These are phyloP conservation scores for Synaphobranchus kaupii DNA, from an alignment of 2,797 vertebrate genomes.

Conservation along the genomic window DNA sequence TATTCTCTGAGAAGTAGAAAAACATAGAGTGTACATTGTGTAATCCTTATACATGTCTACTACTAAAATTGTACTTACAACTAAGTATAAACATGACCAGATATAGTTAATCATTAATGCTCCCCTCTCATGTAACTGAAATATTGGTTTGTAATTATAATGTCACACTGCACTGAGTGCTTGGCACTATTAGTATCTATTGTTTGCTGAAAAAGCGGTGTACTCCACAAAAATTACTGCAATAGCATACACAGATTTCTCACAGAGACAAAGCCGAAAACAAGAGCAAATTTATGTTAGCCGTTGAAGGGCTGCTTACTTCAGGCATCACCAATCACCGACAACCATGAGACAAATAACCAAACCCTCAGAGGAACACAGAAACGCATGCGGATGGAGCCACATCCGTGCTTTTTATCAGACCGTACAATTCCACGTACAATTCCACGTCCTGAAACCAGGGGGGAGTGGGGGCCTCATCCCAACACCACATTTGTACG, in stretches of 20 bases:
- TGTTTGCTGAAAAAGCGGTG: constrained; percentile 22
- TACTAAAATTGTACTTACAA: neutral
- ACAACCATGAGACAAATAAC: neutral
- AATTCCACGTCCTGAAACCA: neutral
- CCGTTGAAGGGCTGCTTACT: neutral
- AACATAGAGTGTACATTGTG: neutral
- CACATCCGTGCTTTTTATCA: neutral
- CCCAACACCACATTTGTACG: constrained; percentile 37
- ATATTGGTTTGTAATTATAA: neutral
- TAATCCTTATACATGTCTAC: neutral
- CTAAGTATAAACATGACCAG: neutral
- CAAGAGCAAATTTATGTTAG: constrained; percentile 19
- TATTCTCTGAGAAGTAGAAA: neutral
- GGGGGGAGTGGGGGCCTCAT: neutral
- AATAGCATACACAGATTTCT: constrained; percentile 12
- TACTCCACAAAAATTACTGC: constrained; percentile 2
- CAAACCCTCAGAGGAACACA: neutral
- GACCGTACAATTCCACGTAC: neutral
- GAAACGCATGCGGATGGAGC: neutral
- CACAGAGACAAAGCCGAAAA: constrained; percentile 9
- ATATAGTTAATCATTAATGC: constrained; percentile 16
- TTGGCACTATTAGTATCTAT: neutral
- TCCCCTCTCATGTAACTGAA: constrained; percentile 4
- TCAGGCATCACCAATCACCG: neutral
- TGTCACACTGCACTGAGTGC: neutral